Evolutionary conservation across 2,888 invertebrate genomes (phyloP), one percentile per base, ranked within the genome.

Genomic region (Lithodes maja): DNA sequence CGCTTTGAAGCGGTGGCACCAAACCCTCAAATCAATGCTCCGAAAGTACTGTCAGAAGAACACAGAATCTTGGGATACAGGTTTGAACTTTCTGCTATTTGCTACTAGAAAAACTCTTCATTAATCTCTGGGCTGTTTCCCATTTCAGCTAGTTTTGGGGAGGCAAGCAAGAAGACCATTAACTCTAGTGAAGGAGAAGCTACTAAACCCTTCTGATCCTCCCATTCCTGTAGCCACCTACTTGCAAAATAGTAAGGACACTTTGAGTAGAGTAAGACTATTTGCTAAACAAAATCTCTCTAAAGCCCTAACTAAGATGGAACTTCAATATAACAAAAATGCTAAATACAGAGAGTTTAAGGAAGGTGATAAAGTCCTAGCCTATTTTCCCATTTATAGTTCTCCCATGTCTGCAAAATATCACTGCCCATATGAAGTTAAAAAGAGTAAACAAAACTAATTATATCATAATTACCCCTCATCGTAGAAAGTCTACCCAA

Each of bases 351-450:
- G 78, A n/a, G 52, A 78, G 7, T 78, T 52, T 7, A 78, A 50
- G 52, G 78, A 53, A n/a, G 53, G 78, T 52, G 53, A 78, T 1
- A 53, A 78, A 53, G 78, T 78, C 1, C 53, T 78, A 53, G 52
- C 78, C 15, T 78, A 78, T n/a, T 53, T 78, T 52, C 78, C 78
- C 50, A 53, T 82, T n/a, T 15, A 33, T 7, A 68, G 50, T 49
- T 68, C 68, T 49, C 50, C 69, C 12, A 49, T 82, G 2, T 82
- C 81, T n/a, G 81, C 69, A 54, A 82, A 53, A 68, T 82, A 82
- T n/a, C 69, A 82, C 9, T 68, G 68, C n/a, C 81, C 79, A n/a
- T 79, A 79, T 17, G 2, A 2, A 61, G 50, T 68, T 2, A 82
- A 82, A 82, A 49, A 82, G 68, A 61, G 9, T 82, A 7, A 68